Percentiles rank a stretch among this genome's conserved stretches.
These are phyloP conservation scores for Alligator mississippiensis DNA, from an alignment of 2,113 vertebrate species.

Conservation along the genomic window DNA sequence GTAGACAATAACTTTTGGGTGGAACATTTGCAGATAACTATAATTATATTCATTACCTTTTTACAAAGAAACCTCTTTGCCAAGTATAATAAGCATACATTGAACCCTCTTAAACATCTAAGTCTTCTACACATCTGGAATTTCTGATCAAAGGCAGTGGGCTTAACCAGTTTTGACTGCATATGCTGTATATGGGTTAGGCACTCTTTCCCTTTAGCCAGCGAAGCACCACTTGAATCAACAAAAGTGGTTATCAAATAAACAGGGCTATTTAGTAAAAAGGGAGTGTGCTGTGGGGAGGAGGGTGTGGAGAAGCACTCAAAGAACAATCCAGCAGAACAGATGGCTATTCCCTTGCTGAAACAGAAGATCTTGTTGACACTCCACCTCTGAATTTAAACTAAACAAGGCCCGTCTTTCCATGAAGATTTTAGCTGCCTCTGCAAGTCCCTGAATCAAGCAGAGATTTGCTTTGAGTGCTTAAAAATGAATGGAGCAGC, in stretches of 20 bases:
- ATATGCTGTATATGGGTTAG: not conserved
- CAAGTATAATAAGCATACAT: not conserved
- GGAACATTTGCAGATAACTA: not conserved
- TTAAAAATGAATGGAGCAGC: not conserved
- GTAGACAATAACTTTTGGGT: not conserved
- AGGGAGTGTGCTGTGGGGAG: not conserved
- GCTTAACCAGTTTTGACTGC: not conserved
- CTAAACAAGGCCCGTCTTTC: not conserved
- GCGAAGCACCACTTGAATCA: not conserved
- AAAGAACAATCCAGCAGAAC: not conserved
- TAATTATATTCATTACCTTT: not conserved
- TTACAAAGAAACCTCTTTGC: not conserved
- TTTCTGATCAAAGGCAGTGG: not conserved
- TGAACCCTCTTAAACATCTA: not conserved
- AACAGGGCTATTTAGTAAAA: slow-evolving; percentile 37
- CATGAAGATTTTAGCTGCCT: slow-evolving; percentile 16
- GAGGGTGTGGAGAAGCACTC: not conserved
- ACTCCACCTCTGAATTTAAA: slow-evolving; percentile 34
- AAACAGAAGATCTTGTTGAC: not conserved
- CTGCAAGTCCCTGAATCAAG: slow-evolving; percentile 2
- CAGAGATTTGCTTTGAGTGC: not conserved
- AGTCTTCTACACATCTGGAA: not conserved
- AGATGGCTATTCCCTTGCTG: slow-evolving; percentile 11
- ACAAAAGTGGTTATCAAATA: not conserved
- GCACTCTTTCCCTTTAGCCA: not conserved